A percentile compares a stretch with the other conserved stretches of the same genome.
phyloP scores from a whole-genome alignment of 2,113 vertebrate species.

The Phylloscopus whistleri region DNA sequence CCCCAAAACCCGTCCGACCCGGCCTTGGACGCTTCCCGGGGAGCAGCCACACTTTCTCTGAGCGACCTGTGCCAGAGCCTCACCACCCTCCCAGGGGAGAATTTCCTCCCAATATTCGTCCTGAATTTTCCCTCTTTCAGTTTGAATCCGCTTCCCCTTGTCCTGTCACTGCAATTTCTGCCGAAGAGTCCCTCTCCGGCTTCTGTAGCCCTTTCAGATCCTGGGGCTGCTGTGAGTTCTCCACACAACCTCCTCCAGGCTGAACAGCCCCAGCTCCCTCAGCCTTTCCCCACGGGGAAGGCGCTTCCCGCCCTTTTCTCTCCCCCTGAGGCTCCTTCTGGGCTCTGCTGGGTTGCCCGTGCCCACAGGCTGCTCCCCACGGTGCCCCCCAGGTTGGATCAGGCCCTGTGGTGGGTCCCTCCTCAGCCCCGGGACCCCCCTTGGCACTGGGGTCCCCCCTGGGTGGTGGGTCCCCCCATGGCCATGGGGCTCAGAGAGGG shows the following conservation, averaged over 20 bases:
- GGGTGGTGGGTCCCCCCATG: background rate
- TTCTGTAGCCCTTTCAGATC: background rate
- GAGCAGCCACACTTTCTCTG: background rate
- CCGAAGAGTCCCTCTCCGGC: background rate
- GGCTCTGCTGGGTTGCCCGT: background rate
- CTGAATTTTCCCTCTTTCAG: background rate
- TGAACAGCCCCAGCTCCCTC: background rate
- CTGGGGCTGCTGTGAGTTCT: background rate
- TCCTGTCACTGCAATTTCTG: background rate
- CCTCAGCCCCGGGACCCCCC: background rate
- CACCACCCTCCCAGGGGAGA: background rate
- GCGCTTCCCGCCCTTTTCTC: background rate
- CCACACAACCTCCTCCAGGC: background rate
- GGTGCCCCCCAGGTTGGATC: background rate
- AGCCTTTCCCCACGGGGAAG: background rate
- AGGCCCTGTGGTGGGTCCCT: background rate
- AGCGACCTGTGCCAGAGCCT: background rate
- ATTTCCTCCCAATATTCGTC: background rate
- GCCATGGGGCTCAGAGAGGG: background rate
- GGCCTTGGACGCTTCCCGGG: background rate
- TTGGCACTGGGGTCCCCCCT: background rate
- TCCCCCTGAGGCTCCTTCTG: background rate
- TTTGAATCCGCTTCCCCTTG: rapidly evolving
- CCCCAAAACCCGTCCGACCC: background rate
- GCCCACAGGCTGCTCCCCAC: background rate